These are phyloP conservation scores for Holacanthus passer DNA, from an alignment of 2,113 vertebrate genomes.

Conservation along the genomic window DNA sequence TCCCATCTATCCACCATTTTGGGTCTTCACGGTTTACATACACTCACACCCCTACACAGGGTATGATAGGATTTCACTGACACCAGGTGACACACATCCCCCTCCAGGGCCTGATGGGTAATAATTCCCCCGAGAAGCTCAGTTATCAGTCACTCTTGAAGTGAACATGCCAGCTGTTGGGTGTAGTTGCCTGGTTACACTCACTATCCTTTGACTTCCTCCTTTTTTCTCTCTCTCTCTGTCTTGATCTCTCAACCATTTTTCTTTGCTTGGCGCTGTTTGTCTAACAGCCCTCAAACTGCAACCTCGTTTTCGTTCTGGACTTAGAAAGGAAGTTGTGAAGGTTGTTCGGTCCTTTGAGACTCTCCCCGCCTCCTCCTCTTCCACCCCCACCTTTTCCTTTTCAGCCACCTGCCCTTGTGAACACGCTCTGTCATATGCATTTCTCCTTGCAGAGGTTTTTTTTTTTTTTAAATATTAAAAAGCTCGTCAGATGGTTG, in stretches of 20 bases:
- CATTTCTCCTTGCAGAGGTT: conserved; percentile 44
- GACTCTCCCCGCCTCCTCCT: conserved; percentile 29
- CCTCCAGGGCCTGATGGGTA: conserved; percentile 61
- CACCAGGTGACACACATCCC: conserved; percentile 63
- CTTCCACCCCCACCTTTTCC: conserved; percentile 35
- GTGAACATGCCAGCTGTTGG: conserved; percentile 55
- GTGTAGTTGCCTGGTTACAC: conserved; percentile 79
- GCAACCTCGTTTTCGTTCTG: conserved; percentile 49
- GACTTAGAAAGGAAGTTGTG: conserved; percentile 50
- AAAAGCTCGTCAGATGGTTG: conserved; percentile 54
- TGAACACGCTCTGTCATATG: conserved; percentile 52
- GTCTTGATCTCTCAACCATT: conserved; percentile 7
- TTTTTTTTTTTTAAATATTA: background rate
- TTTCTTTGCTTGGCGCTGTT: conserved; percentile 20
- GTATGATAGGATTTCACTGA: conserved; percentile 49
- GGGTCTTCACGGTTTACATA: background rate
- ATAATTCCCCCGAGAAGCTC: conserved; percentile 62
- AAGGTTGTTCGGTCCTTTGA: conserved; percentile 65
- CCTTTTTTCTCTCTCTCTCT: background rate
- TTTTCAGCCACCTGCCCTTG: conserved; percentile 59
- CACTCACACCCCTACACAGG: background rate
- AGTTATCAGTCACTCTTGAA: conserved; percentile 67
- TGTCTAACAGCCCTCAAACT: conserved; percentile 33
- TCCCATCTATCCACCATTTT: conserved; percentile 52
- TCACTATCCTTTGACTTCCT: conserved; percentile 65